These are phyloP conservation scores for Cartodere bifasciata DNA, from an alignment of 2,888 invertebrate species.

Conservation along the genomic window DNA sequence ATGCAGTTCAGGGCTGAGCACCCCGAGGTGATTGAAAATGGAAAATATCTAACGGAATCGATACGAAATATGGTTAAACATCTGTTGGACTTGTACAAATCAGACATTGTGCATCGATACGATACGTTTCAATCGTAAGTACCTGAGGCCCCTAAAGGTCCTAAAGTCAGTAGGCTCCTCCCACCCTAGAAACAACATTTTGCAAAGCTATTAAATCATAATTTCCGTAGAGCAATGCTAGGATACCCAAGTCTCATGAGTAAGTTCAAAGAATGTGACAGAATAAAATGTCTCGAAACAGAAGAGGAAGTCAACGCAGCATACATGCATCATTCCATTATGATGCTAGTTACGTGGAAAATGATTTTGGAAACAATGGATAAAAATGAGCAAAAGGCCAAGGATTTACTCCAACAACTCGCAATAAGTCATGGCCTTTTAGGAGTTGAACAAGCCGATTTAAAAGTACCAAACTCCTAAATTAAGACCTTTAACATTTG, in stretches of 20 bases:
- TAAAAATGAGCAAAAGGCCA: conserved; percentile 1
- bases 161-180: no score
- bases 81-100: conserved; percentile 7
- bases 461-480: conserved; percentile 3
- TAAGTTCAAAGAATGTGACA: conserved; percentile 2
- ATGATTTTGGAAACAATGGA: conserved; percentile 7
- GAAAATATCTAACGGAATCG: background rate
- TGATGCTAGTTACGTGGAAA: conserved; percentile 7
- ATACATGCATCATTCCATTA: conserved; percentile 6
- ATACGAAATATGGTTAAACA: conserved; percentile 2
- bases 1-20: conserved; percentile 4
- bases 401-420: conserved; percentile 7
- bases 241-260: no score
- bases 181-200: no score
- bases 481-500: background rate
- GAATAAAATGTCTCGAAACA: background rate
- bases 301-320: background rate
- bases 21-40: background rate
- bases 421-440: conserved; percentile 7
- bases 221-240: no score
- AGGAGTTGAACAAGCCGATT: conserved; percentile 4
- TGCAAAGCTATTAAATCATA: no score
- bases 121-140: conserved; percentile 6
- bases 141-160: no score
- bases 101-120: conserved; percentile 5